A percentile compares a stretch with the other conserved stretches of the same genome.
phyloP scores from a whole-genome alignment of 2,113 vertebrate genomes.

The Muntiacus muntjak region DNA sequence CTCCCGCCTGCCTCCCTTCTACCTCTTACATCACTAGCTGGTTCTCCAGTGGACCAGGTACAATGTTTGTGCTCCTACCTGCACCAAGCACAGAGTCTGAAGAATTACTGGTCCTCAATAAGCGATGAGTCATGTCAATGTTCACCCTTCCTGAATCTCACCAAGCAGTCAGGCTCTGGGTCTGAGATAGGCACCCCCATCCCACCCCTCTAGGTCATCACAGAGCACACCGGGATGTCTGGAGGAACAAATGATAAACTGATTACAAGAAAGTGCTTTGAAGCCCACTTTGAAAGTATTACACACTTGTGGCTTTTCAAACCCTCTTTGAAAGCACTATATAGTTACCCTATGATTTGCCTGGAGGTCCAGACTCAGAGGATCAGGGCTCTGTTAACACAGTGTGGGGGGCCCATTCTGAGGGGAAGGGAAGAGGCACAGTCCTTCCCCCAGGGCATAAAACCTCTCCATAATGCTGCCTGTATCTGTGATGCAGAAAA shows the following conservation, averaged over 20 bases:
- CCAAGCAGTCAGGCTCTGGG: neutral
- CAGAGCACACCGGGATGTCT: neutral
- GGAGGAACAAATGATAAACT: neutral
- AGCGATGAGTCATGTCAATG: conserved; percentile 22
- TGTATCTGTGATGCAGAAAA: neutral
- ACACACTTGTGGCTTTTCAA: neutral
- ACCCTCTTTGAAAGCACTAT: neutral
- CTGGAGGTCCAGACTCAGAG: neutral
- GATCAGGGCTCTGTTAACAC: neutral
- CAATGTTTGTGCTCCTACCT: neutral
- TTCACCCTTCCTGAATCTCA: neutral
- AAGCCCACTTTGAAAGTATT: neutral
- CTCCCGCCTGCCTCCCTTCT: rapidly evolving
- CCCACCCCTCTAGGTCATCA: neutral
- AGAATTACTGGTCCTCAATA: neutral
- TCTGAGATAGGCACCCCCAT: neutral
- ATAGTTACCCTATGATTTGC: neutral
- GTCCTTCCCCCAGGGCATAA: neutral
- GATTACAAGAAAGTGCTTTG: neutral
- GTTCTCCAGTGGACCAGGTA: neutral
- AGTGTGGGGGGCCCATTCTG: no score
- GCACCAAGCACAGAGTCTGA: neutral
- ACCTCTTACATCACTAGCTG: neutral
- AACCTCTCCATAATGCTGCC: neutral
- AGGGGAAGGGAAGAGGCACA: neutral